These are phyloP conservation scores for Polydrusus pterygomalis DNA, from an alignment of 2,888 invertebrate species.

Conservation along the genomic window DNA sequence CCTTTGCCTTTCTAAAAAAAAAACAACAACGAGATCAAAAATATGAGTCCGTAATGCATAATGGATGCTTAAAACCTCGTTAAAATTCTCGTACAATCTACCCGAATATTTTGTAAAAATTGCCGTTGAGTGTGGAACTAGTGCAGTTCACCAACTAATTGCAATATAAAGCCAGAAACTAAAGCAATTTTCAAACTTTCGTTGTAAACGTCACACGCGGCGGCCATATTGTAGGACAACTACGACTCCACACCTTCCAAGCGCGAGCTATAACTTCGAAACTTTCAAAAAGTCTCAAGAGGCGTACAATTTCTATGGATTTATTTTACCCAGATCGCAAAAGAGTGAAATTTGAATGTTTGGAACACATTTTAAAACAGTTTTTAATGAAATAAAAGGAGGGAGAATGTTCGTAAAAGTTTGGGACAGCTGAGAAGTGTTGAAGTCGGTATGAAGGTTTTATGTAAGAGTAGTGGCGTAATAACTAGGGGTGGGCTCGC, in stretches of 20 bases:
- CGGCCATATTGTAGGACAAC: slow-evolving; percentile 42
- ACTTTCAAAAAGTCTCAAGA: slow-evolving; percentile 25
- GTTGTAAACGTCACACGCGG: slow-evolving; percentile 47
- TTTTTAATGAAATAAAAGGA: background rate
- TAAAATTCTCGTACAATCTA: background rate
- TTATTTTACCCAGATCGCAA: background rate
- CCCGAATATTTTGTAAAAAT: slow-evolving; percentile 6
- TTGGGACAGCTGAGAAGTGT: too few species aligned
- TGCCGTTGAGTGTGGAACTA: background rate
- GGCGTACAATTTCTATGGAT: background rate
- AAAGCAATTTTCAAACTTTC: slow-evolving; percentile 44
- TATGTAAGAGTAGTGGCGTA: too few species aligned
- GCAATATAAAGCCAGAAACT: slow-evolving; percentile 35
- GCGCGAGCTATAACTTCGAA: slow-evolving; percentile 34
- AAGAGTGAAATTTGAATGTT: background rate
- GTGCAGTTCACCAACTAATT: slow-evolving; percentile 36
- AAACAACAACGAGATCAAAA: background rate
- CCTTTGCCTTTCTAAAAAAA: background rate
- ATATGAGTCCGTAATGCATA: background rate
- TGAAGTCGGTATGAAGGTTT: too few species aligned
- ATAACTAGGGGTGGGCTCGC: too few species aligned
- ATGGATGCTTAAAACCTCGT: background rate
- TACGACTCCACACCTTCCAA: slow-evolving; percentile 40
- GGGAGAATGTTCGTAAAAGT: background rate
- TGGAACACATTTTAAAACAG: background rate